Conservation (phyloP, 2,888 invertebrate genomes). For the Drosophila prostipennis region DNA sequence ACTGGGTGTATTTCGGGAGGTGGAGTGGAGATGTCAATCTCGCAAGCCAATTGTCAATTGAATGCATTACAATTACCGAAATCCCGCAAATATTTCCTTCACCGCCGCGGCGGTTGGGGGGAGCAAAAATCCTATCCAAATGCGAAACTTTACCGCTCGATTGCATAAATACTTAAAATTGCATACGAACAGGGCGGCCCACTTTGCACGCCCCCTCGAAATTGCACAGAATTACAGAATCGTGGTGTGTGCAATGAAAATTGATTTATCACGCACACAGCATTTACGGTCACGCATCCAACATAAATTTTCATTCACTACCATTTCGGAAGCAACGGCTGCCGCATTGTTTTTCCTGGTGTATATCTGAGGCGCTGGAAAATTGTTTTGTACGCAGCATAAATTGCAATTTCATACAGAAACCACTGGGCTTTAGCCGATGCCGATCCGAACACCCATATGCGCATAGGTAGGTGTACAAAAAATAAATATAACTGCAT, state of each 20-base stretch:
- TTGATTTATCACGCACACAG: slow-evolving; percentile 77
- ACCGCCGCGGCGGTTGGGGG: slow-evolving; percentile 19
- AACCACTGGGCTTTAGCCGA: slow-evolving; percentile 24
- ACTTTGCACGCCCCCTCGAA: slow-evolving; percentile 19
- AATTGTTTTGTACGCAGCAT: slow-evolving; percentile 65
- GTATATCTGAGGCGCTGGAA: slow-evolving; percentile 51
- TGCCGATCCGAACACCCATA: slow-evolving; percentile 16
- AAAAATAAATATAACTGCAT: neutral
- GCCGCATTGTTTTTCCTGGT: slow-evolving; percentile 33
- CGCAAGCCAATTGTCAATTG: slow-evolving; percentile 74
- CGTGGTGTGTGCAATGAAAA: slow-evolving; percentile 66
- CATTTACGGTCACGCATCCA: slow-evolving; percentile 75
- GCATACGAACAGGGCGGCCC: slow-evolving; percentile 40
- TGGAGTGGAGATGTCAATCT: slow-evolving; percentile 59
- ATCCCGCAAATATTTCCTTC: slow-evolving; percentile 57
- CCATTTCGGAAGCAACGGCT: slow-evolving; percentile 57
- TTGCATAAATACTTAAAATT: slow-evolving; percentile 68
- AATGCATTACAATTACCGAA: slow-evolving; percentile 66
- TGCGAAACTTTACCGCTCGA: slow-evolving; percentile 33
- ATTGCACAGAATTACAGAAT: slow-evolving; percentile 75
- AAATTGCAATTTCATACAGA: slow-evolving; percentile 68
- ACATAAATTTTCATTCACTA: slow-evolving; percentile 77
- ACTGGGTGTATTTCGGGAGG: neutral
- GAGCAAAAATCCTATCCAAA: slow-evolving; percentile 23
- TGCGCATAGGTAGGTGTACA: slow-evolving; percentile 8